Base-by-base conservation (phyloP, 2,113 vertebrate species). In the Entelurus aequoreus region DNA sequence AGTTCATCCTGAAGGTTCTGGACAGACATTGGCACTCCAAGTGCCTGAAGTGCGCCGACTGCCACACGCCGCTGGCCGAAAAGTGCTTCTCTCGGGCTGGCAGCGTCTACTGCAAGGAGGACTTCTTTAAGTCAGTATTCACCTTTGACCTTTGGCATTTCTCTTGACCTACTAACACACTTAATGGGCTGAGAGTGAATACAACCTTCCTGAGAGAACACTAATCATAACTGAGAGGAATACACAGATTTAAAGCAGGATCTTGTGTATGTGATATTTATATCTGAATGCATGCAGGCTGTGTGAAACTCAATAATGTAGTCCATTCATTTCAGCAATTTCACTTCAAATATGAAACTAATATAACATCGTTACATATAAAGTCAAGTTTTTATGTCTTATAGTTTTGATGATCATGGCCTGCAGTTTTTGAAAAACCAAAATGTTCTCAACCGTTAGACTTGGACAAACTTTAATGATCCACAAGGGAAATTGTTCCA, bases 1-100 rank as follows among this genome's bases (percentile, higher is more conserved):
- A 91, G 87, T 98, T 99, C 91, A 97, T 99, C 90, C 92, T 98
- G 84, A 99, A 99, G 90, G 97, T 99, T 57, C 90, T 98, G 88
- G 97, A 99, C 88, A 88, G 96, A 51, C 95, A 98, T 85, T 99
- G 97, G 96, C 96, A 99, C 88, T 93, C 94, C 69, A 94, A 94
- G 86, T 99, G 97, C 88, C 93, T 99, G 80, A 98, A 98, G 90
- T 98, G 97, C 16, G 92, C 92, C 0, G 97, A 99, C 87, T 99
- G 97, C 80, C 96, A 98, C 78, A 92, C 93, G 76, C 95, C 93
- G 81, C 90, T 99, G 89, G 92, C 94, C 0, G 97, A 99, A 65
- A 93, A 95, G 82, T 99, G 97, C 78, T 99, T 98, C 92, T 95
- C 93, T 82, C 89, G 97, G 44, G 92, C 93, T 0, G 97, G 95